These are phyloP conservation scores for Epinotia ramella DNA, from an alignment of 2,888 invertebrate genomes.

Conservation along the genomic window DNA sequence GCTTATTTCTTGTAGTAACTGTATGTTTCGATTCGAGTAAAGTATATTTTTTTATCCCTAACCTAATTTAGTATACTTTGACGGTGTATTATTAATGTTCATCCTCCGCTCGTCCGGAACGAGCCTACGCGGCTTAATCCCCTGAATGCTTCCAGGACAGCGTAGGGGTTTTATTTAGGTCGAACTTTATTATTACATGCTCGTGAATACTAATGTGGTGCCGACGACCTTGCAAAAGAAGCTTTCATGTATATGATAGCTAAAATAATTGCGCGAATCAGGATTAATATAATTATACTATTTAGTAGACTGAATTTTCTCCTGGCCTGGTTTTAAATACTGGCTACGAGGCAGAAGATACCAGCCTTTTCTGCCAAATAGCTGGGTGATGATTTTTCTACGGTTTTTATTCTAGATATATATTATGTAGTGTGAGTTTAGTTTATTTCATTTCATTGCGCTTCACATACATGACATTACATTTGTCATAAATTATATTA, in stretches of 20 bases:
- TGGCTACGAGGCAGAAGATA: not conserved
- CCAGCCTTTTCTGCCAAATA: too few species aligned
- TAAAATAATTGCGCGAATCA: conserved; percentile 4
- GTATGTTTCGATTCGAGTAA: not conserved
- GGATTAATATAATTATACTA: not conserved
- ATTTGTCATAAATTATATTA: too few species aligned
- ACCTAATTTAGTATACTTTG: conserved; percentile 1
- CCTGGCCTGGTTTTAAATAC: not conserved
- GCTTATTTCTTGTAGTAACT: too few species aligned
- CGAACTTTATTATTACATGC: conserved; percentile 21
- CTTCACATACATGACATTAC: too few species aligned
- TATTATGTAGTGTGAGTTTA: too few species aligned
- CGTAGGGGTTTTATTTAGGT: conserved; percentile 20
- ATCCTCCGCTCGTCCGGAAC: conserved; percentile 12
- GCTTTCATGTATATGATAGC: not conserved
- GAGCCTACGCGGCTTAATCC: conserved; percentile 21
- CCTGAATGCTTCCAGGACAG: conserved; percentile 17
- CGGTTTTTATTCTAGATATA: too few species aligned
- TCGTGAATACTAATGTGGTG: conserved; percentile 21
- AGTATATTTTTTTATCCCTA: not conserved
- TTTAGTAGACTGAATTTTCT: not conserved
- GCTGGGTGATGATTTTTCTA: too few species aligned
- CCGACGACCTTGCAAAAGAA: not conserved
- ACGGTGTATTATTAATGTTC: conserved; percentile 31
- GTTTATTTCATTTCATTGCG: too few species aligned